These are phyloP conservation scores for Drosophila trichaetosa DNA, from an alignment of 2,888 invertebrate species.

Conservation along the genomic window DNA sequence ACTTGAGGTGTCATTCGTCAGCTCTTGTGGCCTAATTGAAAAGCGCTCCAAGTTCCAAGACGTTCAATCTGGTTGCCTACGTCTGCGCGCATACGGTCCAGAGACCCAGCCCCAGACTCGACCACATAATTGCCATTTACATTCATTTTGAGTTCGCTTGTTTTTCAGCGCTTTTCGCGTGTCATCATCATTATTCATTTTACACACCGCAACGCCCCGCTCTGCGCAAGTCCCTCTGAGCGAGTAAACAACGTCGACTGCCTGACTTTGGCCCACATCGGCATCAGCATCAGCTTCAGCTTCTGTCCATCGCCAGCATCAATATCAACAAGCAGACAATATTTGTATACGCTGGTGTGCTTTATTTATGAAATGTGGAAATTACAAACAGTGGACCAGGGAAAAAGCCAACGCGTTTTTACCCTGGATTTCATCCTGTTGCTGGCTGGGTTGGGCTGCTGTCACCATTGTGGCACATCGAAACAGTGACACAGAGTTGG, in stretches of 20 bases:
- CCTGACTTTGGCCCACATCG: constrained; percentile 56
- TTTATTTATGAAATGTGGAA: constrained; percentile 80
- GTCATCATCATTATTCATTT: constrained; percentile 78
- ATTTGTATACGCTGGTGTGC: constrained; percentile 65
- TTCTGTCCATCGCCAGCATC: constrained; percentile 45
- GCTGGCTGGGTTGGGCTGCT: constrained; percentile 29
- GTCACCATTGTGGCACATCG: constrained; percentile 40
- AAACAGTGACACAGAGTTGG: constrained; percentile 33
- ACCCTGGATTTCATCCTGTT: constrained; percentile 49
- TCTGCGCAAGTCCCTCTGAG: constrained; percentile 1
- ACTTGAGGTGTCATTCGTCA: constrained; percentile 76
- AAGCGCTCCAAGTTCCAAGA: constrained; percentile 32
- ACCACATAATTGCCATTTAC: constrained; percentile 75
- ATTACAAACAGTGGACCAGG: constrained; percentile 59
- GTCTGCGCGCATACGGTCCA: constrained; percentile 49
- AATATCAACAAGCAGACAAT: constrained; percentile 72
- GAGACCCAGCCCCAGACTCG: constrained; percentile 16
- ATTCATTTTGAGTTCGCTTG: constrained; percentile 71
- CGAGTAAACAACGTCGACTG: constrained; percentile 23
- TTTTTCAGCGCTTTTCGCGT: constrained; percentile 58
- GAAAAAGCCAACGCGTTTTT: constrained; percentile 22
- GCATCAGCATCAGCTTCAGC: constrained; percentile 20
- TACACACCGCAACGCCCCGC: constrained; percentile 1
- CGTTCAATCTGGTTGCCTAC: constrained; percentile 42
- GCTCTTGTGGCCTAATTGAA: constrained; percentile 56